phyloP scores from a whole-genome alignment of 2,797 vertebrate species.

The Lagothrix lagotricha region DNA sequence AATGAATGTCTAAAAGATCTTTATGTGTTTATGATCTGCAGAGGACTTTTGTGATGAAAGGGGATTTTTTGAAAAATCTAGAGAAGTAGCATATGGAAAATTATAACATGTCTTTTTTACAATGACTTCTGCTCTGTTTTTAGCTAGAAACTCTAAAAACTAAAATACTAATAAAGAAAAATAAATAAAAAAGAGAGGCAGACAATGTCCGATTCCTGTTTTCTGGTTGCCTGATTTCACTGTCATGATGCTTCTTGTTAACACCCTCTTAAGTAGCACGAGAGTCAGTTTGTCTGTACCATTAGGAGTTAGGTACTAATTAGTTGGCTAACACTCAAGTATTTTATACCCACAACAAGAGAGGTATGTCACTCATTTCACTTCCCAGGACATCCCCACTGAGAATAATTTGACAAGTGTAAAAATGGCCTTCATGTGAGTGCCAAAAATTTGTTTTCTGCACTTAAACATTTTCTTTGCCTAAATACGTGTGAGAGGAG shows the following conservation, averaged over 20 bases:
- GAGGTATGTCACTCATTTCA: neutral
- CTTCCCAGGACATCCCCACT: neutral
- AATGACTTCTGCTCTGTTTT: constrained; percentile 47
- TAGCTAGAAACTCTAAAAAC: constrained; percentile 39
- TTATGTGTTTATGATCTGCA: neutral
- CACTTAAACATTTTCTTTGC: neutral
- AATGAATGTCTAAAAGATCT: neutral
- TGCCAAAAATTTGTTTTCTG: neutral
- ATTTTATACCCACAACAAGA: neutral
- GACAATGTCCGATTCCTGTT: neutral
- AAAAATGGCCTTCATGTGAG: neutral
- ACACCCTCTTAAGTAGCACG: neutral
- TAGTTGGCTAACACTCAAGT: neutral
- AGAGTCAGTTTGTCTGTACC: neutral
- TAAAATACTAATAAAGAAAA: neutral
- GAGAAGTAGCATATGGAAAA: neutral
- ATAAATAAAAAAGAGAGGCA: constrained; percentile 46
- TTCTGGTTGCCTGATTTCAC: neutral
- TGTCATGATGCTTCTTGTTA: neutral
- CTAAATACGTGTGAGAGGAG: neutral
- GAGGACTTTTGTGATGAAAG: neutral
- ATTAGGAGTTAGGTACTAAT: neutral
- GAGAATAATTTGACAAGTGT: neutral
- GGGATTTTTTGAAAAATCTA: neutral
- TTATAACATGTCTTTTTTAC: neutral